Conservation (phyloP, 2,113 vertebrate species). For the Psilopsiagon aymara region DNA sequence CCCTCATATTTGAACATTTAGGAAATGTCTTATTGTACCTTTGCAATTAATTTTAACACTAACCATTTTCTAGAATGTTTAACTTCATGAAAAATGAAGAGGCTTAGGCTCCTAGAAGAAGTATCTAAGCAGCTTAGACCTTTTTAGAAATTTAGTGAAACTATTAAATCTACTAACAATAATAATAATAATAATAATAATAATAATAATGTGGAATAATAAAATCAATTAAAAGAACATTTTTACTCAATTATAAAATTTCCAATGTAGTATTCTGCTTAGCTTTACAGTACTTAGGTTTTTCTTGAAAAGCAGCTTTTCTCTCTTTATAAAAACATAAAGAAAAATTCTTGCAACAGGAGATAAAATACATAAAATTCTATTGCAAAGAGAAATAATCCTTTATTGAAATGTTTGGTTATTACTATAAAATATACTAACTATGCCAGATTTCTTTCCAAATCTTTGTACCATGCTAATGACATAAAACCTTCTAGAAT, state of each 20-base stretch:
- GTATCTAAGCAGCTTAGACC: not conserved
- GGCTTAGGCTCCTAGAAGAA: not conserved
- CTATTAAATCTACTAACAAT: not conserved
- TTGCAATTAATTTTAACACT: not conserved
- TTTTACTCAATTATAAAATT: not conserved
- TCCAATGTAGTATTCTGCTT: not conserved
- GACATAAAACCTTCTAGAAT: not conserved
- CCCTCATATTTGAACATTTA: not conserved
- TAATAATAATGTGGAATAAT: not conserved
- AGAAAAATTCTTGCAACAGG: not conserved
- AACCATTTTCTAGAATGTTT: not conserved
- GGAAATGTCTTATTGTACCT: not conserved
- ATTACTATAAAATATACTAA: not conserved
- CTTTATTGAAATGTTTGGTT: not conserved
- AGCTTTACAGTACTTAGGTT: not conserved
- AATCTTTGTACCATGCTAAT: not conserved
- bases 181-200: not conserved
- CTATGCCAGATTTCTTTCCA: not conserved
- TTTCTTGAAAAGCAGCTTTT: not conserved
- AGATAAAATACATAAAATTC: not conserved
- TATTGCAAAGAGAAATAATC: not conserved
- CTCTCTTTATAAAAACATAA: not conserved
- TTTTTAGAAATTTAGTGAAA: not conserved
- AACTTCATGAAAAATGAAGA: not conserved
- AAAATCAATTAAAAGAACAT: not conserved